Conservation (phyloP, 2,113 vertebrate species). For the Rhabdomys dilectus region DNA sequence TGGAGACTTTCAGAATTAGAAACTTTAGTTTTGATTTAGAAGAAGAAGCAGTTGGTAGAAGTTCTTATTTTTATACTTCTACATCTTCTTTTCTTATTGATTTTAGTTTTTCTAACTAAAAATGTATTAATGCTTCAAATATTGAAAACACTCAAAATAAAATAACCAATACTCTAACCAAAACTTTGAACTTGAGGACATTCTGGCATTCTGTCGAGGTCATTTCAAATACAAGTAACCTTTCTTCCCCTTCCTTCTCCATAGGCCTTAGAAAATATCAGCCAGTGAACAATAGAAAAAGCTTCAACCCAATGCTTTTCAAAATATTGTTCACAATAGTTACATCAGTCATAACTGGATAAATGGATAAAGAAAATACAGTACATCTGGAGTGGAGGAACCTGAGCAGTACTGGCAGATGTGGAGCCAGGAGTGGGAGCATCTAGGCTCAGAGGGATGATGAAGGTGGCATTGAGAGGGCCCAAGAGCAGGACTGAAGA, state of each 20-base stretch:
- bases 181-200: not conserved
- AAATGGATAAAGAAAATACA: not conserved
- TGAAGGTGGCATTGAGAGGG: too few species aligned
- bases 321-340: not conserved
- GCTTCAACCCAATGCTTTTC: not conserved
- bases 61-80: not conserved
- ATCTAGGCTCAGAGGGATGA: not conserved
- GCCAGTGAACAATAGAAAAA: not conserved
- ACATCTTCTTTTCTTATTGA: not conserved
- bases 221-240: not conserved
- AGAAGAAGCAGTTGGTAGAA: not conserved
- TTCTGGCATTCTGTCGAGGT: not conserved
- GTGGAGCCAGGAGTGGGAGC: not conserved
- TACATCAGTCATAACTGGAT: not conserved
- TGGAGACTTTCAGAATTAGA: not conserved
- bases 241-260: not conserved
- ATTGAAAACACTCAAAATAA: not conserved
- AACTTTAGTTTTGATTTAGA: not conserved
- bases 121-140: not conserved
- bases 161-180: not conserved
- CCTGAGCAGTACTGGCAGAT: not conserved
- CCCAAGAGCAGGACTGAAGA: not conserved
- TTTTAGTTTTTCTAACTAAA: slow-evolving; percentile 12
- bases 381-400: not conserved
- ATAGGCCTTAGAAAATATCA: not conserved